Evolutionary conservation across 2,113 vertebrate species (phyloP).

Genomic region (Cercocebus atys): DNA sequence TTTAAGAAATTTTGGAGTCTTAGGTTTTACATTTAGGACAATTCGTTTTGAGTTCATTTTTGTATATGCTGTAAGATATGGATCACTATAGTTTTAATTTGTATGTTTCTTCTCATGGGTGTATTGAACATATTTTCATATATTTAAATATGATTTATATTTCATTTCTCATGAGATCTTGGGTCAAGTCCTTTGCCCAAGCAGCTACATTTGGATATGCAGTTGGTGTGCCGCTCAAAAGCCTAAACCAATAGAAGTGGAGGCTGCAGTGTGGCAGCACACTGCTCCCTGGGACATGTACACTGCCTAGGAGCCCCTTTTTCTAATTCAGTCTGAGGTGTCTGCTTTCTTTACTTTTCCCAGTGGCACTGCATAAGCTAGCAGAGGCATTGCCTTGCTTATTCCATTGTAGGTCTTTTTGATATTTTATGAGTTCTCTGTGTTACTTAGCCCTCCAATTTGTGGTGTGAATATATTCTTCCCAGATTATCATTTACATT

Average conservation of each 20-base stretch:
- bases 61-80: not conserved
- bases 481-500: not conserved
- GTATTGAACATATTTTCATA: not conserved
- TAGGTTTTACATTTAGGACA: slow-evolving; percentile 21
- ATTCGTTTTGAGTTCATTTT: not conserved
- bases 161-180: not conserved
- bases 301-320: not conserved
- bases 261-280: not conserved
- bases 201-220: not conserved
- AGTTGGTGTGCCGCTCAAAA: not conserved
- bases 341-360: not conserved
- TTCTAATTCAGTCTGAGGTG: not conserved
- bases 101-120: not conserved
- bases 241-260: not conserved
- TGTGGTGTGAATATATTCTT: not conserved
- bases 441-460: not conserved
- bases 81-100: not conserved
- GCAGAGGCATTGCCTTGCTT: not conserved
- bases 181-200: not conserved
- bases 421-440: not conserved
- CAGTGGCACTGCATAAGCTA: not conserved
- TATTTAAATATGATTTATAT: not conserved
- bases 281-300: not conserved
- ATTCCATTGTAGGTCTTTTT: not conserved
- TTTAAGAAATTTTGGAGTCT: not conserved